Base-by-base conservation (phyloP, 2,797 vertebrate genomes). In the Microctenopoma stevenorrisi region DNA sequence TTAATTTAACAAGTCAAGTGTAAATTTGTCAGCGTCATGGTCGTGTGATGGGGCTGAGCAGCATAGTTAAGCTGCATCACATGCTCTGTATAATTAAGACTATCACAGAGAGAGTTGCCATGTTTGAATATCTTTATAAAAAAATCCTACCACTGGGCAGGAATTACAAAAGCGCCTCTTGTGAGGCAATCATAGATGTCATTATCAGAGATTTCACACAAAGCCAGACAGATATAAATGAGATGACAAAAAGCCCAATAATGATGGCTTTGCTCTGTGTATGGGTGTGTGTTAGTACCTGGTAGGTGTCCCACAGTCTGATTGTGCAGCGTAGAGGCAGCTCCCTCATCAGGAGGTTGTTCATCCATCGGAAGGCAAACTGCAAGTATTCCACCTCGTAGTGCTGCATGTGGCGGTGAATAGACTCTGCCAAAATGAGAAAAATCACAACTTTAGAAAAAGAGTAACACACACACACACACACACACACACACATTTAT, bases 341-440 rank as follows among this genome's bases (percentile, higher is more conserved):
- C 86, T 99, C 98, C 79, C 98, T 95, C 98, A 99, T 99, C n/a
- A 99, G 95, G 74, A 99, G 94, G 87, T 99, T 99, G 93, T 99
- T 99, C 98, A 99, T 99, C 98, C 98, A 99, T 51, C 97, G 97
- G 64, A 99, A 99, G 86, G 97, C 98, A 76, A 99, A 99, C 94
- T 99, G 97, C 73, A 99, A 94, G 86, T 99, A 99, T 79, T 99
- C 98, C 0, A 99, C 98, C 90, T 99, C 98, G 18, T 91, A 90
- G 18, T 92, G 96, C 40, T 97, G 96, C 94, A 98, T 95, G 91
- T 98, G 97, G 67, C 91, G 93, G 68, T 99, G 97, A 58, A 98
- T 94, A 55, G 91, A 95, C 64, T 96, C 97, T 98, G 84, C 54
- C 53, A 64, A 79, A 72, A 67, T 59, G 81, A 78, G 9, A 73